phyloP scores from a whole-genome alignment of 1,140 invertebrate species.

The Trichonephila clavipes region DNA sequence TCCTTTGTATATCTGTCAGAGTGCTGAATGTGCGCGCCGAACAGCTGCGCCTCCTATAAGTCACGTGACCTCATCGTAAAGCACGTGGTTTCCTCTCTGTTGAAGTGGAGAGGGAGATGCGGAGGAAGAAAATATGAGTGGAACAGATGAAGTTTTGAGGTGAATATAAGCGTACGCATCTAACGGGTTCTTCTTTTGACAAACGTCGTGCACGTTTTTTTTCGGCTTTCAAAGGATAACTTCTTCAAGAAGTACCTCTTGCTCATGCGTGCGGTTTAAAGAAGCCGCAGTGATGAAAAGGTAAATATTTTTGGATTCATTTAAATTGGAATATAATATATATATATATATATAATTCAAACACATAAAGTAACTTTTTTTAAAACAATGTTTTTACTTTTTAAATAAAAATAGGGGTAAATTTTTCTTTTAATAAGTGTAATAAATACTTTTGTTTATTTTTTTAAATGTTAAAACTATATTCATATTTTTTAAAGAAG shows the following conservation, averaged over 20 bases:
- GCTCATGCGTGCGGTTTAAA: no score
- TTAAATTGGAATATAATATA: no score
- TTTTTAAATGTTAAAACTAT: no score
- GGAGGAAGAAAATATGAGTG: neutral
- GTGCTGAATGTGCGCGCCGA: neutral
- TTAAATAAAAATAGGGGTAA: no score
- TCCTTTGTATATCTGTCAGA: neutral
- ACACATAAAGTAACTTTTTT: no score
- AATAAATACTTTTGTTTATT: no score
- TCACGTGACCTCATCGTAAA: constrained; percentile 46
- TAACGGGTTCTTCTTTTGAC: constrained; percentile 17
- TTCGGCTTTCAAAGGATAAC: neutral
- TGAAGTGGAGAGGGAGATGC: neutral
- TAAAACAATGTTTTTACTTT: no score
- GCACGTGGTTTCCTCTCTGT: constrained; percentile 44
- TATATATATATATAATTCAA: no score
- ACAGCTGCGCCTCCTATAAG: neutral
- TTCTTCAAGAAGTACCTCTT: neutral
- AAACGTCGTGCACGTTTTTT: neutral
- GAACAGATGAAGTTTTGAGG: constrained; percentile 8
- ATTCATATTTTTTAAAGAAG: no score
- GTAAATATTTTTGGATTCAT: no score
- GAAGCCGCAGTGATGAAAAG: no score
- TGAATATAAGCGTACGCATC: neutral
- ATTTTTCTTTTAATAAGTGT: no score